Percentiles rank a stretch among this genome's conserved stretches.
phyloP scores from a whole-genome alignment of 2,888 invertebrate species.

The Brachyptera risi region DNA sequence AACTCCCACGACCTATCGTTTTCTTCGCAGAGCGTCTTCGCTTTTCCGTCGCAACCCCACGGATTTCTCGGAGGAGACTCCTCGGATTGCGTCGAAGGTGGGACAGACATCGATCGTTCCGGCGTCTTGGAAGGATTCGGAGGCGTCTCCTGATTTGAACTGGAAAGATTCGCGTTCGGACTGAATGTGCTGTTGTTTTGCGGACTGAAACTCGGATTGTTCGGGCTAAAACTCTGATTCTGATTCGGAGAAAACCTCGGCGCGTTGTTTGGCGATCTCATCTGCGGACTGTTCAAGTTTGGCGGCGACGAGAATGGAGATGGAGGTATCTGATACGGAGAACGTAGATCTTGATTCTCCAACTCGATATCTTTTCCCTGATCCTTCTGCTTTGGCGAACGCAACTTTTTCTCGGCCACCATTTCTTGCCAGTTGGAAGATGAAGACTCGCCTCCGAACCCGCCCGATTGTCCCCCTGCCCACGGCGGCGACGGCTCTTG shows the following conservation, averaged over 20 bases:
- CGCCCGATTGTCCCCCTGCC: conserved; percentile 3
- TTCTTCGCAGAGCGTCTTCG: conserved; percentile 12
- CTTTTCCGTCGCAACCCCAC: background rate
- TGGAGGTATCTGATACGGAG: conserved; percentile 20
- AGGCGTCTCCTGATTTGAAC: background rate
- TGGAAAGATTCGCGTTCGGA: too few relatives aligned
- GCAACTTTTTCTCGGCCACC: conserved; percentile 10
- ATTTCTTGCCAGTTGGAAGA: conserved; percentile 19
- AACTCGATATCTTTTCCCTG: background rate
- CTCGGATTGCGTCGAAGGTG: conserved; percentile 20
- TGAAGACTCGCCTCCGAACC: background rate
- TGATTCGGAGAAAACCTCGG: too few relatives aligned
- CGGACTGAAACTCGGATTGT: too few relatives aligned
- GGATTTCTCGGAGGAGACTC: background rate
- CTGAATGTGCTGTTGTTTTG: too few relatives aligned
- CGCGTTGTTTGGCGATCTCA: too few relatives aligned
- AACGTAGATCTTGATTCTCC: background rate
- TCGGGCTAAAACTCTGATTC: too few relatives aligned
- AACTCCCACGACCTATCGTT: background rate
- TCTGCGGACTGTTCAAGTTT: conserved; percentile 24
- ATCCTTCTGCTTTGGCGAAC: background rate
- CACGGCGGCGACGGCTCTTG: conserved; percentile 29
- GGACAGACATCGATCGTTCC: conserved; percentile 24
- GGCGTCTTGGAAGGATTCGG: conserved; percentile 20
- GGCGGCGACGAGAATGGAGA: conserved; percentile 28